Evolutionary conservation across 2,797 vertebrate species (phyloP).

Genomic region (Paedocypris micromegethes): DNA sequence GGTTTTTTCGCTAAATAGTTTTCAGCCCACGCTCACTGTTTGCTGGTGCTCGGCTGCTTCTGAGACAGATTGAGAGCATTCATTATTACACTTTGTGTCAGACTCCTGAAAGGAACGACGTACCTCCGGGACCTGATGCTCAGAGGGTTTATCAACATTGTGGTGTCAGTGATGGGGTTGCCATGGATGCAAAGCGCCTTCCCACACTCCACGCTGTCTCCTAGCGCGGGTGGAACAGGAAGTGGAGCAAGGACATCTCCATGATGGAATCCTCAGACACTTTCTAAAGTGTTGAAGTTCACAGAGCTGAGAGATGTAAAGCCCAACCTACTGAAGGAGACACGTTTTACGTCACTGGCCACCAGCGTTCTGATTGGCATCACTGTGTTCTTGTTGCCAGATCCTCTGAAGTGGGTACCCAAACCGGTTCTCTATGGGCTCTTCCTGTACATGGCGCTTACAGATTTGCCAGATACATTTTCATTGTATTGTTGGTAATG

Average conservation of each 20-base stretch:
- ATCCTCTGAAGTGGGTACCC: constrained; percentile 91
- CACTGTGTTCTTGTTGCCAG: constrained; percentile 84
- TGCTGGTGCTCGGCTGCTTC: not conserved
- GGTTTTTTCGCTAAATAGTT: not conserved
- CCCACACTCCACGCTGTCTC: constrained; percentile 87
- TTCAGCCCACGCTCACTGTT: constrained; percentile 1
- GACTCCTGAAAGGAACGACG: constrained; percentile 88
- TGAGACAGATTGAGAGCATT: too few relatives aligned
- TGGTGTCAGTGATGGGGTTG: constrained; percentile 86
- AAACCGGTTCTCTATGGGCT: constrained; percentile 92
- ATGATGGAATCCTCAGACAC: constrained; percentile 71
- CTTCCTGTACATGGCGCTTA: constrained; percentile 90
- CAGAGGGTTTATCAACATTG: constrained; percentile 87
- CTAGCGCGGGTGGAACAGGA: constrained; percentile 87
- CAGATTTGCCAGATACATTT: constrained; percentile 37
- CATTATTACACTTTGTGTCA: constrained; percentile 50
- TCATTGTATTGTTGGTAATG: too few relatives aligned
- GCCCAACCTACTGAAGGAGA: constrained; percentile 74
- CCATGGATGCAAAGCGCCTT: constrained; percentile 96
- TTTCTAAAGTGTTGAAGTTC: not conserved
- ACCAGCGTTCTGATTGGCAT: constrained; percentile 87
- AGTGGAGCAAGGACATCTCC: constrained; percentile 86
- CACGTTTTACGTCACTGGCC: constrained; percentile 76
- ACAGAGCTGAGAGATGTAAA: too few relatives aligned
- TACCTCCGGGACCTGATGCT: constrained; percentile 97